A percentile compares a stretch with the other conserved stretches of the same genome.
phyloP scores from a whole-genome alignment of 2,113 vertebrate genomes.

The Nerophis ophidion region DNA sequence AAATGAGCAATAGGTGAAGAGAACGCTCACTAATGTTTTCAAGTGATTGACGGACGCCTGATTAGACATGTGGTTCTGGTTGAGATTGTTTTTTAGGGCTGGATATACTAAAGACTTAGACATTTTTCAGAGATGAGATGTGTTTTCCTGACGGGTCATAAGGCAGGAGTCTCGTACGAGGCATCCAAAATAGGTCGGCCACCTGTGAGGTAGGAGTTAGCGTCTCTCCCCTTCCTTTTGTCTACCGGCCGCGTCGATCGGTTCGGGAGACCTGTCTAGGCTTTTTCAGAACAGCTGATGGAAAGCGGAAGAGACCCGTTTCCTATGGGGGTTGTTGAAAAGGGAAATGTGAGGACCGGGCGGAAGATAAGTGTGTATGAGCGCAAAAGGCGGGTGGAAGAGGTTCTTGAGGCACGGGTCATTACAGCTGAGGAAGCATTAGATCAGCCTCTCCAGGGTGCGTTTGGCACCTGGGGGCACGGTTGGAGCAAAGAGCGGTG shows the following conservation, averaged over 20 bases:
- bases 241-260: neutral
- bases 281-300: slow-evolving; percentile 62
- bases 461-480: slow-evolving; percentile 54
- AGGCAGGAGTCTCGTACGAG: slow-evolving; percentile 30
- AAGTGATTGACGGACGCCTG: slow-evolving; percentile 55
- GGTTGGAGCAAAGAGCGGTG: slow-evolving; percentile 33
- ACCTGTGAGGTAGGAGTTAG: slow-evolving; percentile 31
- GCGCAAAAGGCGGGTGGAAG: slow-evolving; percentile 26
- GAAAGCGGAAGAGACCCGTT: slow-evolving; percentile 61
- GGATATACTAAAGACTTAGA: slow-evolving; percentile 52
- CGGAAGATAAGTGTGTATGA: slow-evolving; percentile 43
- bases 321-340: slow-evolving; percentile 48
- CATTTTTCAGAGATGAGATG: slow-evolving; percentile 61
- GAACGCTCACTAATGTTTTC: slow-evolving; percentile 28
- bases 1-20: slow-evolving; percentile 21
- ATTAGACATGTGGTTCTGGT: slow-evolving; percentile 79
- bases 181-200: slow-evolving; percentile 20
- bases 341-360: slow-evolving; percentile 12
- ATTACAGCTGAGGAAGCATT: slow-evolving; percentile 60
- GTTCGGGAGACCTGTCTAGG: slow-evolving; percentile 17
- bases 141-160: slow-evolving; percentile 41
- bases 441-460: slow-evolving; percentile 62
- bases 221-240: slow-evolving; percentile 18
- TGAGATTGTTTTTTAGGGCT: slow-evolving; percentile 68
- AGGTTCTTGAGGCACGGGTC: slow-evolving; percentile 37